These are phyloP conservation scores for Glareola pratincola DNA, from an alignment of 2,113 vertebrate genomes.

Conservation along the genomic window DNA sequence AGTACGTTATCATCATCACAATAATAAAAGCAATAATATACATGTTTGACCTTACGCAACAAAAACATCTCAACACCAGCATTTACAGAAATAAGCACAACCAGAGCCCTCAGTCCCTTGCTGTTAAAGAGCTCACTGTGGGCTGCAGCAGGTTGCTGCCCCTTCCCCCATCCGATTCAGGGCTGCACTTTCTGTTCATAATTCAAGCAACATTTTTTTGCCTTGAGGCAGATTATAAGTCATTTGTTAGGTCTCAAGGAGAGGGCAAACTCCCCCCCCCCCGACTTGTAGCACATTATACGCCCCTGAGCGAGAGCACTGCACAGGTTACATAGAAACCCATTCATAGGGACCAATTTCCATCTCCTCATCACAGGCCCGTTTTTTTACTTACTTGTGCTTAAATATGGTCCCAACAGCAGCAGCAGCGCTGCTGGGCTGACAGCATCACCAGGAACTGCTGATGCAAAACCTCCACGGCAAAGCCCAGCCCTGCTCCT, in stretches of 20 bases:
- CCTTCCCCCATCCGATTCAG: background rate
- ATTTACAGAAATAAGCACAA: fast-evolving
- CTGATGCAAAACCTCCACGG: fast-evolving
- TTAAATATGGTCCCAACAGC: fast-evolving
- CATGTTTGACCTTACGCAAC: no score
- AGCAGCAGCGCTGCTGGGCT: background rate
- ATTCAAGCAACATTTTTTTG: background rate
- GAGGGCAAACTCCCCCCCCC: fast-evolving
- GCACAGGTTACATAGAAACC: background rate
- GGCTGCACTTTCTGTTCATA: background rate
- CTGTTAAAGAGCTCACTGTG: fast-evolving
- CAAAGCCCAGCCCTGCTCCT: fast-evolving
- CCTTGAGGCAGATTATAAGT: background rate
- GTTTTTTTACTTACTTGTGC: background rate
- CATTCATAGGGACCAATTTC: background rate
- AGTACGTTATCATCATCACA: fast-evolving
- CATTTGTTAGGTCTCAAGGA: background rate
- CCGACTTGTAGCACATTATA: no score
- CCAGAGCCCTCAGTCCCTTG: fast-evolving
- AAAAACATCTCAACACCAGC: background rate
- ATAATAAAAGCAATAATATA: fast-evolving
- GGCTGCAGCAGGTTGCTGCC: background rate
- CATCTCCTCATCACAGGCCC: background rate
- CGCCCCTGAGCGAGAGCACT: background rate
- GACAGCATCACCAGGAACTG: fast-evolving